Evolutionary conservation across 2,113 vertebrate species (phyloP).

Genomic region (Etheostoma spectabile): DNA sequence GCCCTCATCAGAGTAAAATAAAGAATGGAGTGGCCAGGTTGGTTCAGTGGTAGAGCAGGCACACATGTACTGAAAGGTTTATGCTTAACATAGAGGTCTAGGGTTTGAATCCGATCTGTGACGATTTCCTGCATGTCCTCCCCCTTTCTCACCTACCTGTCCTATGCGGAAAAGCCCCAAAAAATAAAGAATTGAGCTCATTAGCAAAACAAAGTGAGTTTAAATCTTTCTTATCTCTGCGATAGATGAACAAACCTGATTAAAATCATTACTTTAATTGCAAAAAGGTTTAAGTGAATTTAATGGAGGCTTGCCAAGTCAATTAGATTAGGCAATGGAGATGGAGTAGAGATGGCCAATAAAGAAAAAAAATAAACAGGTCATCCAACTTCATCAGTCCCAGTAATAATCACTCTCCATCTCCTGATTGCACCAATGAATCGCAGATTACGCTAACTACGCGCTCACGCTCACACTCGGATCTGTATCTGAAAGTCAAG

Average conservation of each 20-base stretch:
- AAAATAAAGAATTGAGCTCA: slow-evolving; percentile 45
- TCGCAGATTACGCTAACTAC: slow-evolving; percentile 10
- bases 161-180: too few species aligned
- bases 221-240: slow-evolving; percentile 46
- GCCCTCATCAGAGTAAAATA: slow-evolving; percentile 51
- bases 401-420: slow-evolving; percentile 64
- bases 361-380: slow-evolving; percentile 48
- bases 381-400: slow-evolving; percentile 48
- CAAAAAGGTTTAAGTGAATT: slow-evolving; percentile 72
- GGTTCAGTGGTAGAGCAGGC: too few species aligned
- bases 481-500: slow-evolving; percentile 37
- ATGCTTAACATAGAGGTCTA: too few species aligned
- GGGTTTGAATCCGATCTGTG: too few species aligned
- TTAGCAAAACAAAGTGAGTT: slow-evolving; percentile 37
- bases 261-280: slow-evolving; percentile 75
- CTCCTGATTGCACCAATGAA: slow-evolving; percentile 56
- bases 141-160: too few species aligned
- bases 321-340: slow-evolving; percentile 57
- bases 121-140: too few species aligned
- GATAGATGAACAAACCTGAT: slow-evolving; percentile 63
- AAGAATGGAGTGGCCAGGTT: too few species aligned
- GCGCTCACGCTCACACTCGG: background rate
- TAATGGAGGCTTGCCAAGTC: slow-evolving; percentile 61
- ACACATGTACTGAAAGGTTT: too few species aligned
- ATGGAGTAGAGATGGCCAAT: slow-evolving; percentile 36